phyloP scores from a whole-genome alignment of 2,888 invertebrate genomes.

The Polyommatus iphigenia region DNA sequence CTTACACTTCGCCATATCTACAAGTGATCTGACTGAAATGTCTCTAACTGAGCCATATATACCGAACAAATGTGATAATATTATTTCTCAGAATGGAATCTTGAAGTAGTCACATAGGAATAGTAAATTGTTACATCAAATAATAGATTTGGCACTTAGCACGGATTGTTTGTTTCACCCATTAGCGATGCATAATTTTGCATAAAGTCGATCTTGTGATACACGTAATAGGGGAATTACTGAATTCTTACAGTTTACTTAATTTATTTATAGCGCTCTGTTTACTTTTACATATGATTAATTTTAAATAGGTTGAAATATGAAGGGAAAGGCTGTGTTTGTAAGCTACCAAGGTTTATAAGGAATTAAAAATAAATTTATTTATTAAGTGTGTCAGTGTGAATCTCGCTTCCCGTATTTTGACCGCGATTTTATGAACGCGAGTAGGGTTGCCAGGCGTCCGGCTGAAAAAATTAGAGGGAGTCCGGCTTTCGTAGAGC shows the following conservation, averaged over 20 bases:
- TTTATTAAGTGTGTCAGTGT: too few species aligned
- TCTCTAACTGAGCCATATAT: slow-evolving; percentile 30
- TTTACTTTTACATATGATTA: neutral
- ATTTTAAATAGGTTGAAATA: neutral
- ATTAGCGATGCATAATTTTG: slow-evolving; percentile 37
- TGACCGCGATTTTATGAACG: too few species aligned
- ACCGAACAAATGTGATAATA: slow-evolving; percentile 46
- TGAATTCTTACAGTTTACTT: neutral
- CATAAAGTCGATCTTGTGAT: slow-evolving; percentile 16
- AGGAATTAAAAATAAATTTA: too few species aligned
- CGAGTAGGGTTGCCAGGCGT: too few species aligned
- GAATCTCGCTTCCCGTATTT: too few species aligned
- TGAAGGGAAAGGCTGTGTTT: too few species aligned
- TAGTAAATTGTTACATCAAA: slow-evolving; percentile 52
- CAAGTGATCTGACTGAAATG: neutral
- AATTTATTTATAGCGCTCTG: neutral
- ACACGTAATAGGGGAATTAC: slow-evolving; percentile 27
- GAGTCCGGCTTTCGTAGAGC: too few species aligned
- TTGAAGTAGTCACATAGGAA: slow-evolving; percentile 42
- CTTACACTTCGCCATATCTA: slow-evolving; percentile 47
- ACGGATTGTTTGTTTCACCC: slow-evolving; percentile 50
- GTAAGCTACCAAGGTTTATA: too few species aligned
- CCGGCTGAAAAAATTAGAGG: too few species aligned
- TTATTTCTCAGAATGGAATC: slow-evolving; percentile 58
- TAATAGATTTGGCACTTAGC: slow-evolving; percentile 47